Evolutionary conservation across 1,140 invertebrate genomes (phyloP).

Genomic region (Anastatus disparis): DNA sequence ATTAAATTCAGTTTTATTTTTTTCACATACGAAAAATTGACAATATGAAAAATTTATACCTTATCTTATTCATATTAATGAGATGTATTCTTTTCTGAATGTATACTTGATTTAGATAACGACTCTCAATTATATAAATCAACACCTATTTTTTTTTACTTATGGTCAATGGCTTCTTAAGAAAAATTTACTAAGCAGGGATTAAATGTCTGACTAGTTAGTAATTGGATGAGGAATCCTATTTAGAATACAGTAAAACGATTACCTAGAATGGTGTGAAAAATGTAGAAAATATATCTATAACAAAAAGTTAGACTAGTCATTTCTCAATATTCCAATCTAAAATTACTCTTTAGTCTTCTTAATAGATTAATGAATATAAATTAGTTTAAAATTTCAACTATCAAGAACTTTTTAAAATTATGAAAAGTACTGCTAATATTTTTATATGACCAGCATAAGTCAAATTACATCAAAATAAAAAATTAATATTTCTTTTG

Average conservation of each 20-base stretch:
- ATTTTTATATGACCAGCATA: too few relatives aligned
- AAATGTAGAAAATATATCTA: constrained; percentile 18
- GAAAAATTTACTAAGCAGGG: constrained; percentile 20
- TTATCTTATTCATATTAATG: too few relatives aligned
- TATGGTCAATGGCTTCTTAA: constrained; percentile 24
- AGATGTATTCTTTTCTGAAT: too few relatives aligned
- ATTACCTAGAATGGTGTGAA: constrained; percentile 37
- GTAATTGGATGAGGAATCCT: constrained; percentile 53
- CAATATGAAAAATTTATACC: too few relatives aligned
- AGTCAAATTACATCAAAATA: too few relatives aligned
- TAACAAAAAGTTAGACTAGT: not conserved
- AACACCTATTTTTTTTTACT: constrained; percentile 10
- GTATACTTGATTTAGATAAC: not conserved
- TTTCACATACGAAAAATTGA: too few relatives aligned
- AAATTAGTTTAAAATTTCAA: too few relatives aligned
- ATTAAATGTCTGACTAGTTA: constrained; percentile 3
- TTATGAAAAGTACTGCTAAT: too few relatives aligned
- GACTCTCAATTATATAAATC: constrained; percentile 26
- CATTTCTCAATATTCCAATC: not conserved
- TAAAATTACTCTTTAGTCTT: constrained; percentile 3
- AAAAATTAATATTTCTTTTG: too few relatives aligned
- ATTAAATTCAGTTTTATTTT: too few relatives aligned
- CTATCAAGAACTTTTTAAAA: too few relatives aligned
- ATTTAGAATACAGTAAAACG: constrained; percentile 52
- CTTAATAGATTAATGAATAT: too few relatives aligned